Evolutionary conservation across 1,140 invertebrate genomes (phyloP).

Genomic region (Antheraea mylitta): DNA sequence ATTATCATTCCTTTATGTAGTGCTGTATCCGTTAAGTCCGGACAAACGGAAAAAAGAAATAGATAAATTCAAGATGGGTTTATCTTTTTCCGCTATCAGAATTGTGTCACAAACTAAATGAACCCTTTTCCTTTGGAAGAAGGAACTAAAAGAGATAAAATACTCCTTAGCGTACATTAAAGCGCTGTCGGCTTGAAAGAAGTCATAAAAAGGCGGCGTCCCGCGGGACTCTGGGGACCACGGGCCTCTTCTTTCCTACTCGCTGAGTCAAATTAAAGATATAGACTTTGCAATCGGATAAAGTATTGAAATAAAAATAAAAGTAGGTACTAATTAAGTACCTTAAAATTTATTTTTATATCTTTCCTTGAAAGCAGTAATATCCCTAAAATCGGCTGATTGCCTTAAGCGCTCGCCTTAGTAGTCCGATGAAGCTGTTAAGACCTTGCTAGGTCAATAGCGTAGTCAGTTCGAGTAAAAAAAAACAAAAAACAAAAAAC

Average conservation of each 20-base stretch:
- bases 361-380: no score
- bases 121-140: conserved; percentile 68
- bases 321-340: not conserved
- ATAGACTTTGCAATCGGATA: conserved; percentile 37
- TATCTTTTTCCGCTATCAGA: conserved; percentile 63
- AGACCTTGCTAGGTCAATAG: no score
- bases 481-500: no score
- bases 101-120: conserved; percentile 58
- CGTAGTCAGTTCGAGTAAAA: no score
- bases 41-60: conserved; percentile 50
- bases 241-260: conserved; percentile 23
- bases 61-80: conserved; percentile 56
- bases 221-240: conserved; percentile 42
- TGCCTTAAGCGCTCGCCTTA: no score
- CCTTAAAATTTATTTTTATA: not conserved
- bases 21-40: conserved; percentile 28
- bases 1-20: conserved; percentile 15
- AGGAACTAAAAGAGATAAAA: conserved; percentile 72
- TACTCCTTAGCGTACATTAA: conserved; percentile 72
- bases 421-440: no score
- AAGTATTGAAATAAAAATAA: conserved; percentile 1
- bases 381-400: no score
- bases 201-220: conserved; percentile 62
- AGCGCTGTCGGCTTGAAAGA: conserved; percentile 61
- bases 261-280: conserved; percentile 60